Percentiles rank a stretch among this genome's conserved stretches.
phyloP scores from a whole-genome alignment of 2,888 invertebrate species.

The Microchrysa polita region DNA sequence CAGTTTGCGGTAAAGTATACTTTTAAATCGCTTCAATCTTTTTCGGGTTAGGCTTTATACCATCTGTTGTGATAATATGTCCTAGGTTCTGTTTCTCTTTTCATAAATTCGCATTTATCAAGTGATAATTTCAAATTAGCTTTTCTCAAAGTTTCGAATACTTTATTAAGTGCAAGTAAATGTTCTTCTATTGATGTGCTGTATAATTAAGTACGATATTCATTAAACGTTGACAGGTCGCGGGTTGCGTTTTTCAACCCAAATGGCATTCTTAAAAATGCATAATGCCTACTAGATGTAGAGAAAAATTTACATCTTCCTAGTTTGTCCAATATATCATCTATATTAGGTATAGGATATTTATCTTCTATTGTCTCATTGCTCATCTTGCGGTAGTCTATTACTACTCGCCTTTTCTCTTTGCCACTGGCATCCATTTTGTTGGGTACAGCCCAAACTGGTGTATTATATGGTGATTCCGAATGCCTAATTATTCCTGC shows the following conservation, averaged over 20 bases:
- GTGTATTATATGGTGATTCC: neutral
- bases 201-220: conserved; percentile 38
- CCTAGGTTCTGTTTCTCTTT: conserved; percentile 23
- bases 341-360: conserved; percentile 3
- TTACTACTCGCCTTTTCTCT: conserved; percentile 4
- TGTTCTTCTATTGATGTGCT: conserved; percentile 53
- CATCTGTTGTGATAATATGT: conserved; percentile 31
- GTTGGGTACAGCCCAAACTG: neutral
- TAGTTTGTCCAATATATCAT: conserved; percentile 8
- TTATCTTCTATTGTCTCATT: conserved; percentile 21
- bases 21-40: conserved; percentile 16
- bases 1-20: conserved; percentile 5
- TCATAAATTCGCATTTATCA: conserved; percentile 25
- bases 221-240: conserved; percentile 51
- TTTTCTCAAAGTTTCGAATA: conserved; percentile 52
- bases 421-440: neutral
- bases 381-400: conserved; percentile 52
- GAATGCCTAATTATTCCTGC: conserved; percentile 1
- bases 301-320: neutral
- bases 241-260: conserved; percentile 52
- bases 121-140: conserved; percentile 9
- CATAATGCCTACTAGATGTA: neutral
- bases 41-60: conserved; percentile 26
- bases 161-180: conserved; percentile 48
- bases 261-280: neutral